Percentiles rank a stretch among this genome's conserved stretches.
These are phyloP conservation scores for Mus caroli DNA, from an alignment of 2,797 vertebrate genomes.

Conservation along the genomic window DNA sequence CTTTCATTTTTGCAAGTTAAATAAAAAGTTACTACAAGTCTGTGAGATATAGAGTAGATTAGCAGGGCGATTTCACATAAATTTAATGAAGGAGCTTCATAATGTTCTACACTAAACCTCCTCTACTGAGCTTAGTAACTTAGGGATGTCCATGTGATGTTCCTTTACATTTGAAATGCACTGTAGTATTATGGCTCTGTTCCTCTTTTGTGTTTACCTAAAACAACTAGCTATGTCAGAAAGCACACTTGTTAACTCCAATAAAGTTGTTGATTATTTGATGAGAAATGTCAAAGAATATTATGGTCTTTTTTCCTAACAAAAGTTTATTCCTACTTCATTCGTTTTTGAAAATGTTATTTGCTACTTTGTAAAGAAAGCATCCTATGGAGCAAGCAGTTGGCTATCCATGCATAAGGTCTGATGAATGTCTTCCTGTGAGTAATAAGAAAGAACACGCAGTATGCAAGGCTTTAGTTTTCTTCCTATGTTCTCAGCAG, in stretches of 20 bases:
- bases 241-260: background rate
- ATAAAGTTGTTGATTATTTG: constrained; percentile 69
- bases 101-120: constrained; percentile 46
- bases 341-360: background rate
- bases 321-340: constrained; percentile 35
- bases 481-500: background rate
- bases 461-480: background rate
- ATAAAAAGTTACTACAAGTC: background rate
- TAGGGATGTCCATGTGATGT: constrained; percentile 15
- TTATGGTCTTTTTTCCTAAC: constrained; percentile 42
- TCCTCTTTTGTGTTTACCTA: constrained; percentile 11
- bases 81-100: constrained; percentile 53
- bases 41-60: constrained; percentile 59
- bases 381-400: background rate
- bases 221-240: background rate
- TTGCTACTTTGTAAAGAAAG: constrained; percentile 26
- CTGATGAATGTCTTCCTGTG: background rate
- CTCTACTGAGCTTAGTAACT: constrained; percentile 51
- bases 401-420: background rate
- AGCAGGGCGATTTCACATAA: background rate
- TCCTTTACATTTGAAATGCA: constrained; percentile 53
- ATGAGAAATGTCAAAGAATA: constrained; percentile 49
- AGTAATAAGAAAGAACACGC: background rate
- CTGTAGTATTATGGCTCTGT: constrained; percentile 32
- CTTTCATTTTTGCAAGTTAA: constrained; percentile 51